phyloP scores from a whole-genome alignment of 2,113 vertebrate genomes.

The Colaptes auratus region DNA sequence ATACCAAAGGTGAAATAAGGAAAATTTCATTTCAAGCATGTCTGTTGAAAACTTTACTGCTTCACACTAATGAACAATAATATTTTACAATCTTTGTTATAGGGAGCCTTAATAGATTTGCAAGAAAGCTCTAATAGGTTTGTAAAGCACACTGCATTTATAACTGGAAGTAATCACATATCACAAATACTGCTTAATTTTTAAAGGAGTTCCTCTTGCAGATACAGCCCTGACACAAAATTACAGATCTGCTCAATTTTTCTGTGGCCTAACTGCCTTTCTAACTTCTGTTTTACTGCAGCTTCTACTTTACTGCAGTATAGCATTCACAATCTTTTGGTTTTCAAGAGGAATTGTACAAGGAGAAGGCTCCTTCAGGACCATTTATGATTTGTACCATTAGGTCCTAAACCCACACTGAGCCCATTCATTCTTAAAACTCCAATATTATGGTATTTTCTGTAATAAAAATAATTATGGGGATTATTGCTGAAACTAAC shows the following conservation, averaged over 20 bases:
- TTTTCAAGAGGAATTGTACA: neutral
- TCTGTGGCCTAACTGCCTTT: neutral
- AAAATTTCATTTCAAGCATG: neutral
- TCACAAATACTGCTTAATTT: conserved; percentile 17
- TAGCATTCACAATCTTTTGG: neutral
- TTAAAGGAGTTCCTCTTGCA: neutral
- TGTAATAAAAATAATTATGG: neutral
- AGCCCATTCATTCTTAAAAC: neutral
- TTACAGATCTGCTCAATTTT: neutral
- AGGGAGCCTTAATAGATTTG: conserved; percentile 2
- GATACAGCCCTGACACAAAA: neutral
- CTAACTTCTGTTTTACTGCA: neutral
- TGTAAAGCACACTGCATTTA: neutral
- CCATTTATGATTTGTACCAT: neutral
- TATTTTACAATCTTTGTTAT: conserved; percentile 26
- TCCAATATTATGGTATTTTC: neutral
- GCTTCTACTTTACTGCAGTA: neutral
- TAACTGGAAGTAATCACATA: conserved; percentile 6
- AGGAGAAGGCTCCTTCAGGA: neutral
- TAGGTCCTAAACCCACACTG: neutral
- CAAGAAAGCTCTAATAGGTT: conserved; percentile 5
- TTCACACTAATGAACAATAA: conserved; percentile 9
- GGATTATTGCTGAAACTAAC: neutral
- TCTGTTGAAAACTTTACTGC: neutral
- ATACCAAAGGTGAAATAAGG: neutral